Evolutionary conservation across 1,140 invertebrate species (phyloP).

Genomic region (Drosophila nannoptera): DNA sequence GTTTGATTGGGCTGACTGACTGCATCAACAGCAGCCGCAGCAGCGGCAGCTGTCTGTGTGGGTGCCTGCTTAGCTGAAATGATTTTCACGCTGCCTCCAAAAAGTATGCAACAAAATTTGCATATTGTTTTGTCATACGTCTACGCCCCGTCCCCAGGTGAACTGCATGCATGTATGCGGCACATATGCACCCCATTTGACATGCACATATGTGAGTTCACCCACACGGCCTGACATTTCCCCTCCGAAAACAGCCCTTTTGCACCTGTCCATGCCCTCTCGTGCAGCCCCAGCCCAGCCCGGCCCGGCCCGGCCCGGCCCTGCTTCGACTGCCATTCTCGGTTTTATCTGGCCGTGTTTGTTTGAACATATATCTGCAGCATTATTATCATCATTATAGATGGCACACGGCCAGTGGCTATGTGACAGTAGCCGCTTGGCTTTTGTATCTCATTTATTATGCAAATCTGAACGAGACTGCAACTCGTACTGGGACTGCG

Average conservation of each 20-base stretch:
- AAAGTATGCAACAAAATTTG: slow-evolving; percentile 76
- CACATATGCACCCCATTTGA: slow-evolving; percentile 46
- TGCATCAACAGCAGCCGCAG: not conserved
- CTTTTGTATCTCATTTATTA: slow-evolving; percentile 76
- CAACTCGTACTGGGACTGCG: slow-evolving; percentile 1
- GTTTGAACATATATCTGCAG: slow-evolving; percentile 46
- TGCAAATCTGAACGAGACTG: slow-evolving; percentile 59
- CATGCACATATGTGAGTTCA: slow-evolving; percentile 3
- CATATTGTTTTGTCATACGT: slow-evolving; percentile 72
- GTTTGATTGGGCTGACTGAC: slow-evolving; percentile 46
- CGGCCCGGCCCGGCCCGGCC: not conserved
- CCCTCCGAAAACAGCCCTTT: slow-evolving; percentile 22
- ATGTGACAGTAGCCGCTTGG: slow-evolving; percentile 71
- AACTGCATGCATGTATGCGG: slow-evolving; percentile 6
- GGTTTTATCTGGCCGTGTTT: slow-evolving; percentile 29
- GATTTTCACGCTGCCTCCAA: slow-evolving; percentile 73
- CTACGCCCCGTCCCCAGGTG: slow-evolving; percentile 29
- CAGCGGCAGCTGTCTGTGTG: slow-evolving; percentile 10
- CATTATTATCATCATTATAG: slow-evolving; percentile 76
- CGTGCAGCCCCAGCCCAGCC: not conserved
- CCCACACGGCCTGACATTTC: not conserved
- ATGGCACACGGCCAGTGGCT: slow-evolving; percentile 62
- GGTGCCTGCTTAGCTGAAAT: slow-evolving; percentile 66
- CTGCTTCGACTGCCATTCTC: not conserved
- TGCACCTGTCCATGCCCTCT: slow-evolving; percentile 43